These are phyloP conservation scores for Drosophila sechellia DNA, from an alignment of 1,140 invertebrate genomes.

Conservation along the genomic window DNA sequence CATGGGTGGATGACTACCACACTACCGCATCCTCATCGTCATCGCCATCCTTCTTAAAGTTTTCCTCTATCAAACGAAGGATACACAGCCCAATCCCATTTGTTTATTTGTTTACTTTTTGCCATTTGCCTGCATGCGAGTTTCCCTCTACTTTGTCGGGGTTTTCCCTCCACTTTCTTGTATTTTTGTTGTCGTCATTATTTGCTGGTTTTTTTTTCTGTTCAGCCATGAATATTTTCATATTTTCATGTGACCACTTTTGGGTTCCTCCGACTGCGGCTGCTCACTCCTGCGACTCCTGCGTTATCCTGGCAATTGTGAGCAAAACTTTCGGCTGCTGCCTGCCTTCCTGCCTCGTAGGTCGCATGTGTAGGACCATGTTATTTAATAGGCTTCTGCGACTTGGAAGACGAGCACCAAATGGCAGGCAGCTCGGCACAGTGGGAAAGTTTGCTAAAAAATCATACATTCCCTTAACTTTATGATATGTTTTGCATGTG, in stretches of 20 bases:
- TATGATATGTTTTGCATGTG: background rate
- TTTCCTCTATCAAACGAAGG: slow-evolving; percentile 18
- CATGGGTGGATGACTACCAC: slow-evolving; percentile 29
- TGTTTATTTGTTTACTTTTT: slow-evolving; percentile 80
- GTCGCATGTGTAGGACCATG: slow-evolving; percentile 73
- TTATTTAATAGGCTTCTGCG: slow-evolving; percentile 82
- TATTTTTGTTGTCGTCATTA: slow-evolving; percentile 41
- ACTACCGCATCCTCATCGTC: slow-evolving; percentile 17
- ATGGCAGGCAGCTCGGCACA: slow-evolving; percentile 34
- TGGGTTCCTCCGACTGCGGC: slow-evolving; percentile 28
- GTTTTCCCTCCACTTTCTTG: slow-evolving; percentile 17
- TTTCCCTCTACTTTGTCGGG: slow-evolving; percentile 12
- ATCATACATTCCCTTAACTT: background rate
- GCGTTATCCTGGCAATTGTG: slow-evolving; percentile 72
- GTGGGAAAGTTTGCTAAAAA: slow-evolving; percentile 9
- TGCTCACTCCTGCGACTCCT: slow-evolving; percentile 19
- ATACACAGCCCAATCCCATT: slow-evolving; percentile 18
- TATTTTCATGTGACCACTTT: slow-evolving; percentile 63
- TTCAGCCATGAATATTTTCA: slow-evolving; percentile 72
- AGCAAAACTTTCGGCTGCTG: slow-evolving; percentile 60
- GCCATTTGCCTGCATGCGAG: slow-evolving; percentile 66
- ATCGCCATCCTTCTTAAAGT: slow-evolving; percentile 43
- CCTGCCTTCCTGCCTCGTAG: slow-evolving; percentile 7
- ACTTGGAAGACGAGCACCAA: slow-evolving; percentile 47
- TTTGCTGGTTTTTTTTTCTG: slow-evolving; percentile 26